Base-by-base conservation (phyloP, 2,113 vertebrate species). In the Miniopterus natalensis region DNA sequence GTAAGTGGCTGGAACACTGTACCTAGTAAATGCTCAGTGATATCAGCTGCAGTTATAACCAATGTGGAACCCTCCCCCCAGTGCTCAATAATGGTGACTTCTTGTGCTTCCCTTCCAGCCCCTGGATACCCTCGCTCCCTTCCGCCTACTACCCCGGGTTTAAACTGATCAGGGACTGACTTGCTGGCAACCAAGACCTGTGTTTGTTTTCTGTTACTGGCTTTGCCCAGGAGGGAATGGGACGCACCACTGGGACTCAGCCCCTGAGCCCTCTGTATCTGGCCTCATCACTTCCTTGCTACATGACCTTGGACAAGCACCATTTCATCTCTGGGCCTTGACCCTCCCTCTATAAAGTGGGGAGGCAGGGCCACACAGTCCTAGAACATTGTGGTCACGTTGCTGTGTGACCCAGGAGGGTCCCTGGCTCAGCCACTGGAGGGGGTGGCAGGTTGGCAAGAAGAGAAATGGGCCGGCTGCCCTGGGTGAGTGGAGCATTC, bases 291-390 rank as follows among this genome's bases (percentile, higher is more conserved):
- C 47, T 36, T 45, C 61, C 53, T 80, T 63, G 70, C 75, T 89
- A 0, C 53, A 1, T 91, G 94, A 94, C 96, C 84, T 96, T 97
- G 84, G 73, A 42, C 25, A 68, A 27, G 31, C 71, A 51, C 36
- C 27, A 1, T 53, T 84, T 59, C 49, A 45, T 63, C 29, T 49
- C n/a, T 45, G 75, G 80, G 36, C 84, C 87, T 65, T 18, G 53
- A 18, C 70, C 61, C 13, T 49, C 20, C n/a, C 57, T 70, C 36
- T 18, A 11, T 71, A n/a, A 61, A 36, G 61, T 23, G 6, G 29
- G 86, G 11, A 80, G 57, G 21, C 83, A 63, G 45, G 21, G 45
- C 11, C 51, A 12, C 68, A 47, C 4, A 25, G 57, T n/a, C 29
- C 11, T 57, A 47, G 53, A 53, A 23, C 42, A 31, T 70, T 53